Conservation (phyloP, 1,140 invertebrate genomes). For the Musca domestica region DNA sequence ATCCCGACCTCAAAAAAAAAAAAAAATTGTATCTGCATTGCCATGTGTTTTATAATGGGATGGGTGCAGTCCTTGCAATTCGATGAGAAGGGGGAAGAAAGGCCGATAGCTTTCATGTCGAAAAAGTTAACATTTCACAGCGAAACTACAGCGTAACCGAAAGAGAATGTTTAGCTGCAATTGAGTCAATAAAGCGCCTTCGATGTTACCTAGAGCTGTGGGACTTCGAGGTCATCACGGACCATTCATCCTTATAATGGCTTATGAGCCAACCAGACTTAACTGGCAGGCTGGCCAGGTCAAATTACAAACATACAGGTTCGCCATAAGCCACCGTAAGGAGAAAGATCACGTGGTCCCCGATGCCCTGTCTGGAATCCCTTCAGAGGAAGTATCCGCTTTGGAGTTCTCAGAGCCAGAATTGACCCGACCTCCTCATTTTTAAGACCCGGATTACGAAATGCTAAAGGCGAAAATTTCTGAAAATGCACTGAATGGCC, state of each 20-base stretch:
- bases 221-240: too few species aligned
- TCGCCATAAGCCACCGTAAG: conserved; percentile 48
- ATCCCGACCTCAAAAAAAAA: conserved; percentile 29
- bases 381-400: too few species aligned
- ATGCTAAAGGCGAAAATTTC: background rate
- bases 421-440: too few species aligned
- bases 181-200: too few species aligned
- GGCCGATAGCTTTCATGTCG: conserved; percentile 50
- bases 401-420: too few species aligned
- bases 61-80: conserved; percentile 37
- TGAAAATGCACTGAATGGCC: background rate
- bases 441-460: background rate
- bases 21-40: conserved; percentile 26
- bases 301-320: conserved; percentile 29
- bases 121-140: conserved; percentile 49
- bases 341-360: conserved; percentile 9
- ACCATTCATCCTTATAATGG: too few species aligned
- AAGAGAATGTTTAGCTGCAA: conserved; percentile 58
- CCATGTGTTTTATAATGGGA: conserved; percentile 35
- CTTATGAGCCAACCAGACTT: too few species aligned
- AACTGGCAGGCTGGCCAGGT: conserved; percentile 53
- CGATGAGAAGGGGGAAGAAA: background rate
- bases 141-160: conserved; percentile 52
- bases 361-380: too few species aligned
- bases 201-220: too few species aligned